Percentiles rank a stretch among this genome's conserved stretches.
These are phyloP conservation scores for Drosophila mulleri DNA, from an alignment of 2,888 invertebrate genomes.

Conservation along the genomic window DNA sequence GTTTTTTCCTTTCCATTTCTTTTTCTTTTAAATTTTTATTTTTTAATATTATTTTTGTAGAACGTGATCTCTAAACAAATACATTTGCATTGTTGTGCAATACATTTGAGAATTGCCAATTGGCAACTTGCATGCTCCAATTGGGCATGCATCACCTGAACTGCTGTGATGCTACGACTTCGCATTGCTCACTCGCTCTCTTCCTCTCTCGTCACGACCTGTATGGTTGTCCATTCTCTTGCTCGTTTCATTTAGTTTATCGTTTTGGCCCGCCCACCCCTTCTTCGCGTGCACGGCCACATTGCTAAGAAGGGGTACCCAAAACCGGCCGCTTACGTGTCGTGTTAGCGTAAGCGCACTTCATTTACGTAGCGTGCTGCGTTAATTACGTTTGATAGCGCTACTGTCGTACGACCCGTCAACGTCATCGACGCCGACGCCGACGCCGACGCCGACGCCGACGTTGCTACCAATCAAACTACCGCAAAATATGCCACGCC, in stretches of 20 bases:
- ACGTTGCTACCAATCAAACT: constrained; percentile 1
- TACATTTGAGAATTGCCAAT: constrained; percentile 25
- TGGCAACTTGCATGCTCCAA: constrained; percentile 35
- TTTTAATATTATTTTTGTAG: background rate
- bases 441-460: background rate
- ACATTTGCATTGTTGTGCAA: constrained; percentile 16
- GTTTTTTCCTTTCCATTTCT: constrained; percentile 2
- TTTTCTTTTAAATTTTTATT: too few relatives aligned
- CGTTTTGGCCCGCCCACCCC: background rate
- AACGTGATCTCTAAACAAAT: constrained; percentile 13
- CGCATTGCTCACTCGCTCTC: background rate
- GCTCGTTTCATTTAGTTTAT: constrained; percentile 10
- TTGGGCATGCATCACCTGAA: constrained; percentile 39
- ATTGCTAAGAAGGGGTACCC: background rate
- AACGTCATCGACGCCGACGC: constrained; percentile 13
- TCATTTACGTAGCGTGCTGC: constrained; percentile 58
- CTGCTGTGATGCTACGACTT: background rate
- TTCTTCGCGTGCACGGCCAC: background rate
- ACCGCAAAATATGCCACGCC: constrained; percentile 61
- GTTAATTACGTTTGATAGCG: constrained; percentile 58
- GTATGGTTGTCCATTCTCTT: background rate
- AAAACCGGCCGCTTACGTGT: constrained; percentile 70
- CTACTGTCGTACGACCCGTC: constrained; percentile 31
- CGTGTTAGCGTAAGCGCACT: constrained; percentile 53
- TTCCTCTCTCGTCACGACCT: background rate